These are phyloP conservation scores for Melanargia galathea DNA, from an alignment of 2,888 invertebrate genomes.

Conservation along the genomic window DNA sequence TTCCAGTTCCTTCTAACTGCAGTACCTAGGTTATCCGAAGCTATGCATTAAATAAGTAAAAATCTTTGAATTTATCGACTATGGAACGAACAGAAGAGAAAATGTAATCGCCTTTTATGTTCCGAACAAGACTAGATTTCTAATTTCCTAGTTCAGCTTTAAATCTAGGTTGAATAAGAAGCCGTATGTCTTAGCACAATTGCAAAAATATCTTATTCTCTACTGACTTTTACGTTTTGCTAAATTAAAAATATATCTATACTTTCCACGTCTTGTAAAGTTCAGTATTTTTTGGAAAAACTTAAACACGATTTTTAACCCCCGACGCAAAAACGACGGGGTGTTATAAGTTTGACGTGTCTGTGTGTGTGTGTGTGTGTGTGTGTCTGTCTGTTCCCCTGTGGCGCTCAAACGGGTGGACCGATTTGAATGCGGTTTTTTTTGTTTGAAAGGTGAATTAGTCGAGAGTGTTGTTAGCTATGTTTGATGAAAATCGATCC, in stretches of 20 bases:
- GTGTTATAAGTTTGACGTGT: too few species aligned
- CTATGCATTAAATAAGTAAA: constrained; percentile 31
- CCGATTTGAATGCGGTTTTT: too few species aligned
- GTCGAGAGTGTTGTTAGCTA: too few species aligned
- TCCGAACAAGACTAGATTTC: constrained; percentile 32
- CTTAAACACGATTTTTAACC: too few species aligned
- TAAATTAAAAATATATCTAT: background rate
- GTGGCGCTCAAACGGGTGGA: too few species aligned
- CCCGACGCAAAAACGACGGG: too few species aligned
- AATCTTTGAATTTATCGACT: constrained; percentile 29
- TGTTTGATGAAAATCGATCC: too few species aligned
- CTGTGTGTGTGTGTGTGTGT: too few species aligned
- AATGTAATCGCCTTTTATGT: constrained; percentile 36
- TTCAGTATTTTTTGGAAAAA: background rate
- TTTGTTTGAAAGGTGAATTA: too few species aligned
- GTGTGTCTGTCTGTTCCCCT: too few species aligned
- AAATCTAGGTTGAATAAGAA: constrained; percentile 36
- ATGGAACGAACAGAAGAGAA: constrained; percentile 25
- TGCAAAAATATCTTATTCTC: constrained; percentile 16
- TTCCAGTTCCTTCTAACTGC: constrained; percentile 2
- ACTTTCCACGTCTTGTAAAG: background rate
- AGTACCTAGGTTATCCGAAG: constrained; percentile 9
- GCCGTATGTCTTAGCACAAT: constrained; percentile 28
- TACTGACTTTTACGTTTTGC: background rate
- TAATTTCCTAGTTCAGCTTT: constrained; percentile 35